A percentile compares a stretch with the other conserved stretches of the same genome.
Conservation (phyloP, 2,888 invertebrate genomes). For the Labia minor region DNA sequence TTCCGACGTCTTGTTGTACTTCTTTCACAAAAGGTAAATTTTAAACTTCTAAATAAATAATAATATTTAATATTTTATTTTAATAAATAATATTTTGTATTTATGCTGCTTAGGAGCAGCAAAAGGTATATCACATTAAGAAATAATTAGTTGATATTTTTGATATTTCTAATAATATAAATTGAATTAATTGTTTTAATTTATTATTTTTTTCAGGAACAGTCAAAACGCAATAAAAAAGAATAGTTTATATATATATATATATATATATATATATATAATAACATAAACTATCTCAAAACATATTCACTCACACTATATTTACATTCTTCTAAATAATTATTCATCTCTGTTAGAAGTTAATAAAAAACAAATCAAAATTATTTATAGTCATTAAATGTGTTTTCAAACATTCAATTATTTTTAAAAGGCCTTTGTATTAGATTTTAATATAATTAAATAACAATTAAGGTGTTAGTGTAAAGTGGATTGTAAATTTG, state of each 20-base stretch:
- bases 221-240: constrained; percentile 3
- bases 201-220: constrained; percentile 8
- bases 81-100: not conserved
- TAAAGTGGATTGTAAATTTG: not conserved
- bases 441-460: not conserved
- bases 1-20: constrained; percentile 87
- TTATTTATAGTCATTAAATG: not conserved
- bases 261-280: constrained; percentile 17
- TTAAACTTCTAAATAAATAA: not conserved
- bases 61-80: not conserved
- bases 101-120: constrained; percentile 3
- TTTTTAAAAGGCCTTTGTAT: not conserved
- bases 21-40: constrained; percentile 71
- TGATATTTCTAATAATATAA: not conserved
- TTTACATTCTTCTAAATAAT: not conserved
- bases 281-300: not conserved
- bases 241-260: constrained; percentile 15
- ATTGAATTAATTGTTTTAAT: not conserved
- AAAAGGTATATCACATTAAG: not conserved
- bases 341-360: not conserved
- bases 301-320: not conserved
- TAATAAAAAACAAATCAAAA: not conserved
- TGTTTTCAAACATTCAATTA: not conserved
- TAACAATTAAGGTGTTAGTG: not conserved
- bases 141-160: not conserved